phyloP scores from a whole-genome alignment of 2,888 invertebrate species.

The Gari tellinella region DNA sequence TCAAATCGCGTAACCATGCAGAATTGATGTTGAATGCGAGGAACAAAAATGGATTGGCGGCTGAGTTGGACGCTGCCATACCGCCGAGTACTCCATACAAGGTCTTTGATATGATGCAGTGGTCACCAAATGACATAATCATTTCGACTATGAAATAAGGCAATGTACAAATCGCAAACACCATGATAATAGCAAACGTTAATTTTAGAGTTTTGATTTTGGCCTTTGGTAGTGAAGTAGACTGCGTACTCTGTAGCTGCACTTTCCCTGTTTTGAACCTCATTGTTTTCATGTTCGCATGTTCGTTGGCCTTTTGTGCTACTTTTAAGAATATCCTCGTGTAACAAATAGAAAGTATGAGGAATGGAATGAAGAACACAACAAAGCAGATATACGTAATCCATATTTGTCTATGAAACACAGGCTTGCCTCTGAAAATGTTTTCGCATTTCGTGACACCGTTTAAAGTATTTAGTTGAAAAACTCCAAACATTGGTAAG shows the following conservation, averaged over 20 bases:
- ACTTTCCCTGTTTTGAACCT: constrained; percentile 62
- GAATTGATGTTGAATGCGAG: constrained; percentile 80
- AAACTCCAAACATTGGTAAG: constrained; percentile 80
- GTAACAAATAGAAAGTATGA: constrained; percentile 79
- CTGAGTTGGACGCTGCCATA: constrained; percentile 82
- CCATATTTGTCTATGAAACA: constrained; percentile 76
- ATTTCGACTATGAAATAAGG: constrained; percentile 74
- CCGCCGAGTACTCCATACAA: constrained; percentile 78
- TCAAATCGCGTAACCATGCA: constrained; percentile 42
- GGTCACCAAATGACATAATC: constrained; percentile 81
- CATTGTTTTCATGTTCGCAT: constrained; percentile 42
- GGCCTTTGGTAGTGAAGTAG: constrained; percentile 82
- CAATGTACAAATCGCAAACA: constrained; percentile 69
- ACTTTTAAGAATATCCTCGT: constrained; percentile 82
- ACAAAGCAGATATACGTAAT: constrained; percentile 74
- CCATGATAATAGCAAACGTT: constrained; percentile 81
- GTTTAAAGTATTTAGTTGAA: constrained; percentile 60
- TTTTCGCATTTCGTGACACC: constrained; percentile 78
- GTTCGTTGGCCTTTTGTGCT: constrained; percentile 76
- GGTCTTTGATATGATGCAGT: constrained; percentile 58
- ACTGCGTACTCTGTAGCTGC: constrained; percentile 79
- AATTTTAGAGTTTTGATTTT: constrained; percentile 84
- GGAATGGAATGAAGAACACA: constrained; percentile 79
- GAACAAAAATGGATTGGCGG: constrained; percentile 82
- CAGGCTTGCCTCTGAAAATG: constrained; percentile 75